These are phyloP conservation scores for Macropis europaea DNA, from an alignment of 2,888 invertebrate genomes.

Conservation along the genomic window DNA sequence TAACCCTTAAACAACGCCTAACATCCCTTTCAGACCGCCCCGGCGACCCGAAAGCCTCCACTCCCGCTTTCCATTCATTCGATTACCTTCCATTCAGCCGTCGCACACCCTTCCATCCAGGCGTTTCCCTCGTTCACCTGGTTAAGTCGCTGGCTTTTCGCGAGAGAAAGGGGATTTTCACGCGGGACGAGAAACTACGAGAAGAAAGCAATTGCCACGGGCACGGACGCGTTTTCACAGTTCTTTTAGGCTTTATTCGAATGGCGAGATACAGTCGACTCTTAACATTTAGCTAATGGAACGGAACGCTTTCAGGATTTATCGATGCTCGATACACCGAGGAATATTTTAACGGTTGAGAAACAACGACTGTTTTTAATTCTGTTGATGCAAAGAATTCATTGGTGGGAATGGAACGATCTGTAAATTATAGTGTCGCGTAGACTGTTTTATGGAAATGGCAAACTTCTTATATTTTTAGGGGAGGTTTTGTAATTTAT, in stretches of 20 bases:
- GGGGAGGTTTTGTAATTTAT: too few relatives aligned
- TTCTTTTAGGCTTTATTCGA: background rate
- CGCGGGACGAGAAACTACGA: background rate
- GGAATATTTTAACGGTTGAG: too few relatives aligned
- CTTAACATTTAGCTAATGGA: too few relatives aligned
- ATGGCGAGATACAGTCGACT: background rate
- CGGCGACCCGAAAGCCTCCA: conserved; percentile 33
- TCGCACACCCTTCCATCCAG: conserved; percentile 10
- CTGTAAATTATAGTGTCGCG: too few relatives aligned
- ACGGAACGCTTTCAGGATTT: too few relatives aligned
- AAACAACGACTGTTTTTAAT: too few relatives aligned
- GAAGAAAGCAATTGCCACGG: background rate
- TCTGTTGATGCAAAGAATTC: too few relatives aligned
- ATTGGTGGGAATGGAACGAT: too few relatives aligned
- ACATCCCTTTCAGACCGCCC: conserved; percentile 32
- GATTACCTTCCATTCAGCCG: conserved; percentile 36
- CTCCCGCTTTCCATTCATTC: conserved; percentile 38
- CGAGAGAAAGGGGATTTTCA: background rate
- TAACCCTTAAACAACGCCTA: conserved; percentile 47
- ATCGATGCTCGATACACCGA: too few relatives aligned
- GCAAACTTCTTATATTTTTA: too few relatives aligned
- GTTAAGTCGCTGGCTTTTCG: conserved; percentile 24
- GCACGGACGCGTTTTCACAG: background rate
- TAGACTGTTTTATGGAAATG: too few relatives aligned
- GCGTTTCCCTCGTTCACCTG: conserved; percentile 3